Evolutionary conservation across 2,113 vertebrate species (phyloP).

Genomic region (Cyprinodon variegatus): DNA sequence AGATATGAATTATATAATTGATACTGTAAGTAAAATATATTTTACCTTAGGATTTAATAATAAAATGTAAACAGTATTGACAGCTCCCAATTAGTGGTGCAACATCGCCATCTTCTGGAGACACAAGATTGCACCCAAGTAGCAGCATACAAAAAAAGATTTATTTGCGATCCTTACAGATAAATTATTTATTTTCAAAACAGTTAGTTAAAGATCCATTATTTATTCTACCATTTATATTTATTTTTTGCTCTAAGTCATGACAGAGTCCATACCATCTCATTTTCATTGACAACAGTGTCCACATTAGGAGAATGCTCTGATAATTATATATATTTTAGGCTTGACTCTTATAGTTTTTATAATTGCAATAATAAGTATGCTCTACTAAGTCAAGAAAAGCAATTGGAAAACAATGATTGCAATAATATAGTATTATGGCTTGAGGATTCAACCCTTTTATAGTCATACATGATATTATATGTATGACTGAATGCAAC

Average conservation of each 20-base stretch:
- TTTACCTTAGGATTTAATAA: not conserved
- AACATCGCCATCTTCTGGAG: constrained; percentile 26
- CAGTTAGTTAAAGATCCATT: too few relatives aligned
- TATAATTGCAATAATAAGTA: too few relatives aligned
- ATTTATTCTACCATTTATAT: too few relatives aligned
- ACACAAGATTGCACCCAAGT: not conserved
- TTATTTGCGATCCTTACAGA: not conserved
- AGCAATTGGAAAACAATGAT: too few relatives aligned
- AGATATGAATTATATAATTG: not conserved
- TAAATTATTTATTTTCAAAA: not conserved
- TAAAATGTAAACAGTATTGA: not conserved
- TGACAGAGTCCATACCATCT: not conserved
- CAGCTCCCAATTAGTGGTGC: not conserved
- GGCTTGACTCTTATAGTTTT: too few relatives aligned
- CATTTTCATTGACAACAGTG: not conserved
- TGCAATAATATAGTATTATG: not conserved
- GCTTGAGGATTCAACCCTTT: not conserved
- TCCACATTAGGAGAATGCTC: not conserved
- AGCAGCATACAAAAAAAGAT: not conserved
- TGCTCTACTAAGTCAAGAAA: too few relatives aligned
- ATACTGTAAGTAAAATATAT: not conserved
- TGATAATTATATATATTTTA: not conserved
- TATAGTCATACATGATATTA: not conserved
- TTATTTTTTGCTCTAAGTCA: not conserved
- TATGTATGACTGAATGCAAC: too few relatives aligned